Evolutionary conservation across 2,888 invertebrate species (phyloP), one percentile per base, ranked within the genome.

Genomic region (Drosophila kambysellisi): DNA sequence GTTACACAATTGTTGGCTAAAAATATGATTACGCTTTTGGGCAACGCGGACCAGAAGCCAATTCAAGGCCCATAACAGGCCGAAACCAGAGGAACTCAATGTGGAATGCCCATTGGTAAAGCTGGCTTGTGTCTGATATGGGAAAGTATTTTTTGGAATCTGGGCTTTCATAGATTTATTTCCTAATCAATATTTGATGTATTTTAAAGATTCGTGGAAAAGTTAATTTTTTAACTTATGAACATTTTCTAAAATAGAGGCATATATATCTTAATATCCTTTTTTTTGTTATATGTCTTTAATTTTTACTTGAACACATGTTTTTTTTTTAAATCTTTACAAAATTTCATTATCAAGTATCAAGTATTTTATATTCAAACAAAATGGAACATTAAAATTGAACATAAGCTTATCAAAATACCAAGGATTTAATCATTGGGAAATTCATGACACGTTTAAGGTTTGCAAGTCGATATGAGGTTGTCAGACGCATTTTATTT

Each of bases 1-100:
- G 88, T 85, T 86, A 76, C 70, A 89, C 90, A 86, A 88, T 82
- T 89, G 82, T 76, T 78, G 78, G 78, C 46, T 67, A 78, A 76
- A 78, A 82, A 85, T 79, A 77, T 85, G 88, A 86, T 89, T 85
- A 85, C 71, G 70, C 74, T 71, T 43, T 50, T 39, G 77, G 73
- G 64, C 29, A 60, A 61, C 64, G 53, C 39, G 61, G 59, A 60
- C 62, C 57, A 52, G 48, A 69, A 57, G 25, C 48, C 51, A 59
- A 63, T 53, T 29, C 53, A 29, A 29, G 41, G 30, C 25, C n/a
- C 48, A 58, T 29, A 46, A 25, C 46, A 46, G 15, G 15, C 4
- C 46, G 46, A 46, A 46, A 25, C 46, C 46, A n/a, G 25, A 46
- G 4, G 25, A 65, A 54, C 37, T 56, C 59, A 57, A 61, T 52